phyloP scores from a whole-genome alignment of 2,797 vertebrate species.

The Hirundo rustica region DNA sequence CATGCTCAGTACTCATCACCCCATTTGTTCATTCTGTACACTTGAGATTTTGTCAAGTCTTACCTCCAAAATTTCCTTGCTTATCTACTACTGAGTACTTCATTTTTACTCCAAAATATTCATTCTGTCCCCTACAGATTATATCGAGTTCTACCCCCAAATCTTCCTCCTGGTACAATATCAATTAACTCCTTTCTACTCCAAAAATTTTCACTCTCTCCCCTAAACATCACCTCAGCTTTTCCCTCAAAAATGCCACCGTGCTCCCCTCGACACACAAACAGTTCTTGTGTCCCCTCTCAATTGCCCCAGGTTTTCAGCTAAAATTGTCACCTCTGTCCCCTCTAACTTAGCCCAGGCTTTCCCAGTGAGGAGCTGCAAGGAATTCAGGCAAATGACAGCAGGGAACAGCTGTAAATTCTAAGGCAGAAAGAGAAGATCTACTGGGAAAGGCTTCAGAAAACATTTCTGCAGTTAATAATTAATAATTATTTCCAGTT shows the following conservation, averaged over 20 bases:
- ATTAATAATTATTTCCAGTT: not conserved
- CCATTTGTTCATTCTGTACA: no score
- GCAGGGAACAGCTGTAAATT: not conserved
- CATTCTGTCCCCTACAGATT: no score
- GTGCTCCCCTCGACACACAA: rapidly evolving
- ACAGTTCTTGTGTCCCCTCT: not conserved
- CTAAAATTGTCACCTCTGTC: not conserved
- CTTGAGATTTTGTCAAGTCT: no score
- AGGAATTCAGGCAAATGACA: not conserved
- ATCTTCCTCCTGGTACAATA: no score
- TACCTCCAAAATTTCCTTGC: no score
- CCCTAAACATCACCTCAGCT: not conserved
- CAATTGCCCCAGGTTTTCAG: not conserved
- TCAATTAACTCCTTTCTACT: no score
- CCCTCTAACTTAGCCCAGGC: not conserved
- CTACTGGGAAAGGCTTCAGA: not conserved
- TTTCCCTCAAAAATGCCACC: not conserved
- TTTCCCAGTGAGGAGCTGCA: not conserved
- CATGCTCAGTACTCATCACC: no score
- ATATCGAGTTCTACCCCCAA: no score
- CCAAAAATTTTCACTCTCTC: not conserved
- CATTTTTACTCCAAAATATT: not conserved
- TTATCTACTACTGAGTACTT: no score
- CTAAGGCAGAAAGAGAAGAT: not conserved
- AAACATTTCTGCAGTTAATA: not conserved